Evolutionary conservation across 2,888 invertebrate genomes (phyloP), one percentile per base, ranked within the genome.

Genomic region (Brenthis daphne): DNA sequence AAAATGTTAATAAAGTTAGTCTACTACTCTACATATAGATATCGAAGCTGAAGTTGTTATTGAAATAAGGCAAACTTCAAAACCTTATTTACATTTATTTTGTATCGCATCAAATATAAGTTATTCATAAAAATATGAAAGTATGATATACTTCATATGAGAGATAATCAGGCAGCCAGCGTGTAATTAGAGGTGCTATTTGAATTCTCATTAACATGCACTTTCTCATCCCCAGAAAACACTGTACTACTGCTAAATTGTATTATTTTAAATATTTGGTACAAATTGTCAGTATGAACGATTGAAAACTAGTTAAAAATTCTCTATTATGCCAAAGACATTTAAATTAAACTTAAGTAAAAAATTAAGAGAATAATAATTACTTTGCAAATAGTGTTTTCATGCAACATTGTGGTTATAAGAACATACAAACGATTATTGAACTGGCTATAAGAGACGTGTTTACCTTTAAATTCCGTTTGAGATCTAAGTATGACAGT

Each of bases 381-480:
- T 29, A 29, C 29, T 16, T 50, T 60, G 48, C 33, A 11, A 16
- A 29, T 60, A 60, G n/a, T 50, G 12, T 29, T 33, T 12, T 24
- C 16, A 33, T 50, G 29, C 50, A 60, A 50, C 29, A 48, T 60
- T 60, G 50, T 50, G 48, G 33, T 58, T 13, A 20, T 58, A 24
- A 47, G 47, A 58, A 48, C n/a, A 47, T 29, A 48, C 47, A 48
- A 58, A 58, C 47, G 47, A 47, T 47, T 47, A 48, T 20, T 50
- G 51, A 37, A 12, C 43, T 37, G 37, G 50, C 29, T 50, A n/a
- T 20, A 51, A 65, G n/a, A 16, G 53, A 61, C 61, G 50, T 14
- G 67, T 61, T 67, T 63, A 61, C 67, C 67, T 67, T 67, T 67
- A 58, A 61, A 61, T 67, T 56, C 67, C 60, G 29, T 37, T 37